phyloP scores from a whole-genome alignment of 2,888 invertebrate species.

The Toxonevra muliebris region DNA sequence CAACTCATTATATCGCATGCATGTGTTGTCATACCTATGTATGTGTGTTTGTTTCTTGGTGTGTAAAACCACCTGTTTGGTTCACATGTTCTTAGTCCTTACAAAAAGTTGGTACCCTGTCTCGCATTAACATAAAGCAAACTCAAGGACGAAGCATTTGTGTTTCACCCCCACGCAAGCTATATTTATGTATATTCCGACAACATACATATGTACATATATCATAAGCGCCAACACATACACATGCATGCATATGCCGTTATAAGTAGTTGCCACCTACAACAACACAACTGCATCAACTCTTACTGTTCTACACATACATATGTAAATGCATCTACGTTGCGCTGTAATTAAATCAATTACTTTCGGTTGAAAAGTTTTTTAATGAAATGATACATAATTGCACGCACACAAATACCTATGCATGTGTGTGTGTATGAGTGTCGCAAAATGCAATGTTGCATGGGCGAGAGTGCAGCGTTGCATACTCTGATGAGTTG shows the following conservation, averaged over 20 bases:
- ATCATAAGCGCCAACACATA: neutral
- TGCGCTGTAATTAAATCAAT: conserved; percentile 22
- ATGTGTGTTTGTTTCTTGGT: too few relatives aligned
- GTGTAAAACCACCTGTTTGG: conserved; percentile 15
- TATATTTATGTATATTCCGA: too few relatives aligned
- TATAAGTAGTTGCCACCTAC: neutral
- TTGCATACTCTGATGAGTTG: neutral
- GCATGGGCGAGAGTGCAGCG: neutral
- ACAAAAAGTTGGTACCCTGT: too few relatives aligned
- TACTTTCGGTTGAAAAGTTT: conserved; percentile 6
- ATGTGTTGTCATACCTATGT: too few relatives aligned
- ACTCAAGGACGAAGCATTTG: neutral
- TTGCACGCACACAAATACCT: neutral
- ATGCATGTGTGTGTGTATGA: neutral
- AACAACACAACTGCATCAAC: neutral
- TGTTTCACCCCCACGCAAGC: neutral
- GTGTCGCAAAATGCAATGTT: neutral
- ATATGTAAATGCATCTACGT: neutral
- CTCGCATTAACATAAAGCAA: too few relatives aligned
- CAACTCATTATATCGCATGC: too few relatives aligned
- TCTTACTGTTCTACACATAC: neutral
- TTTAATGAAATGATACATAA: neutral
- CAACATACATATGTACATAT: neutral
- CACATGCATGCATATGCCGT: neutral
- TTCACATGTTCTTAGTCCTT: neutral